A percentile compares a stretch with the other conserved stretches of the same genome.
These are phyloP conservation scores for Drosophila takahashii DNA, from an alignment of 1,140 invertebrate genomes.

Conservation along the genomic window DNA sequence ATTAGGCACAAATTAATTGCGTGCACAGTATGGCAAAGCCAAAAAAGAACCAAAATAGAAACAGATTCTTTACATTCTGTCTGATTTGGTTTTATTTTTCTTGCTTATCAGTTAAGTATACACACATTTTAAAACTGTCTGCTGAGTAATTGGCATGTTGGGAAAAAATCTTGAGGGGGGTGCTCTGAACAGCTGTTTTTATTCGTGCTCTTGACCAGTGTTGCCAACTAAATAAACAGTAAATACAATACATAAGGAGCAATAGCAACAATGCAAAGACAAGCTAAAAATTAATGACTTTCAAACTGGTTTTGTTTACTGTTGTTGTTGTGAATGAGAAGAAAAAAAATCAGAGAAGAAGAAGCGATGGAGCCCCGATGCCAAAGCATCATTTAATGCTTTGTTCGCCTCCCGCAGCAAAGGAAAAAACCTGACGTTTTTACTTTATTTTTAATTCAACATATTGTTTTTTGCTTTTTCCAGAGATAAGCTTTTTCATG, in stretches of 20 bases:
- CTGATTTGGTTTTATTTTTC: constrained; percentile 28
- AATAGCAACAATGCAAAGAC: constrained; percentile 62
- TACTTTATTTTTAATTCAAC: constrained; percentile 19
- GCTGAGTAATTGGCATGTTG: constrained; percentile 49
- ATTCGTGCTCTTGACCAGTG: constrained; percentile 41
- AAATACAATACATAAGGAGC: constrained; percentile 49
- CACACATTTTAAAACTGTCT: constrained; percentile 29
- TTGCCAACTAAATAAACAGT: constrained; percentile 58
- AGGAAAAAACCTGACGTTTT: background rate
- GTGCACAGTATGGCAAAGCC: constrained; percentile 43
- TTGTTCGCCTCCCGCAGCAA: constrained; percentile 19
- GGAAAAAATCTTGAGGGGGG: constrained; percentile 8
- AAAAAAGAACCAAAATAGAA: constrained; percentile 10
- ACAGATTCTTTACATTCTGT: constrained; percentile 18
- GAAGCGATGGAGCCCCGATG: constrained; percentile 35
- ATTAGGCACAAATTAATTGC: constrained; percentile 65
- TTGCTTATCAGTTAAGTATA: constrained; percentile 57
- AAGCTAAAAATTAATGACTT: constrained; percentile 70
- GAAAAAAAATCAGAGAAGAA: constrained; percentile 11
- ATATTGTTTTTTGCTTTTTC: constrained; percentile 12
- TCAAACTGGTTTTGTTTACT: constrained; percentile 73
- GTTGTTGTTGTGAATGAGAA: constrained; percentile 30
- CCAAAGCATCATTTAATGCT: constrained; percentile 54
- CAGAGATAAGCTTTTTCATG: constrained; percentile 22
- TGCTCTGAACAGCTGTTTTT: constrained; percentile 43